Base-by-base conservation (phyloP, 2,797 vertebrate genomes). In the Eleutherodactylus coqui region DNA sequence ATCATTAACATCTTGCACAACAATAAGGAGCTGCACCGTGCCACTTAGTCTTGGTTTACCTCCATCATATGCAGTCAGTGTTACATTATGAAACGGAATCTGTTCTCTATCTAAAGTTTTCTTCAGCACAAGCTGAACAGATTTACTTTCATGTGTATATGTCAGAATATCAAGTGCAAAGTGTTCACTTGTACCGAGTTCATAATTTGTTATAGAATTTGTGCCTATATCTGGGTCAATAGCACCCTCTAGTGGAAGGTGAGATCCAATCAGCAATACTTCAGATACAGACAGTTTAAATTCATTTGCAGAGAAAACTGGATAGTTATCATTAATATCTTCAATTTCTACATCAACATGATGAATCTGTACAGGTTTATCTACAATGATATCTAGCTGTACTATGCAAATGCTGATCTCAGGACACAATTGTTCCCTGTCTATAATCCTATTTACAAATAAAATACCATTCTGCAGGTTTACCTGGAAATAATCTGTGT, bases 351-450 rank as follows among this genome's bases (percentile, higher is more conserved):
- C 60, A 75, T 89, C 90, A 27, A 91, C 27, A 29, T 89, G 89
- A 86, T 92, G 91, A 17, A 95, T 89, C 85, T 91, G 92, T 43
- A 93, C 85, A 0, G 93, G 93, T 82, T 91, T 92, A 62, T 91
- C 91, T 1, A 94, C 90, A 16, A 95, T 92, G 1, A 92, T 91
- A 79, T 95, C 93, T 24, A 94, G 53, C 55, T 89, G 92, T 0
- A 94, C 41, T 43, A 90, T 87, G 43, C 94, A 95, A 88, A 89
- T 93, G 0, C 51, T 55, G 79, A 89, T 90, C 14, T 92, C 89
- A 14, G 89, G 86, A 75, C 94, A 95, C 0, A 94, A 91, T 85
- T 91, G 90, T 88, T 94, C 94, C 89, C 94, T 89, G 89, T 95
- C 93, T 87, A 94, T 92, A 49, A 90, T 91, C 19, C 93, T 93